A percentile compares a stretch with the other conserved stretches of the same genome.
Evolutionary conservation across 1,140 invertebrate genomes (phyloP).

Genomic region (Halyomorpha halys): DNA sequence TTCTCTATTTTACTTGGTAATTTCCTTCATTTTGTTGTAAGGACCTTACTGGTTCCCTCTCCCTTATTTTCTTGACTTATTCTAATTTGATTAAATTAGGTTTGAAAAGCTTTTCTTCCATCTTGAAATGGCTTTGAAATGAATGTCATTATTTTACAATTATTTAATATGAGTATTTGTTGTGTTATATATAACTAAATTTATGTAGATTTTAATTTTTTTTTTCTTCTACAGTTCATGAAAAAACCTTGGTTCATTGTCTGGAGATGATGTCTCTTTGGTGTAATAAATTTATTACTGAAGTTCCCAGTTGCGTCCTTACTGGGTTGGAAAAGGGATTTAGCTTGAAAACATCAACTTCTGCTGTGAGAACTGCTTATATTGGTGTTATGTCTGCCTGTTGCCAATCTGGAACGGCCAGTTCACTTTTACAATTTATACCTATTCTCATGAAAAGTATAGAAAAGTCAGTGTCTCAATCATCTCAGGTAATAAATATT

Average conservation of each 20-base stretch:
- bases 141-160: too few relatives aligned
- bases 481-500: slow-evolving; percentile 41
- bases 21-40: too few relatives aligned
- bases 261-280: slow-evolving; percentile 71
- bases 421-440: slow-evolving; percentile 42
- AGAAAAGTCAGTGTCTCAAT: slow-evolving; percentile 57
- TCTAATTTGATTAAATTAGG: too few relatives aligned
- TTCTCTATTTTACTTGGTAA: too few relatives aligned
- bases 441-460: slow-evolving; percentile 52
- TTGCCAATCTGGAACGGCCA: slow-evolving; percentile 45
- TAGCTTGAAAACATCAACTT: slow-evolving; percentile 63
- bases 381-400: slow-evolving; percentile 55
- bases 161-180: too few relatives aligned
- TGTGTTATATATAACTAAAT: too few relatives aligned
- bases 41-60: too few relatives aligned
- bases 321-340: slow-evolving; percentile 71
- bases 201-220: not conserved
- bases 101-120: too few relatives aligned
- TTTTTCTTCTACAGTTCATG: slow-evolving; percentile 54
- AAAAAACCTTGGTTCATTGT: slow-evolving; percentile 74
- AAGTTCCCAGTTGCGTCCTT: slow-evolving; percentile 57
- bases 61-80: too few relatives aligned
- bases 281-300: slow-evolving; percentile 55
- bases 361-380: slow-evolving; percentile 66
- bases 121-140: too few relatives aligned